Conservation (phyloP, 2,113 vertebrate genomes). For the Crotalus viridis region DNA sequence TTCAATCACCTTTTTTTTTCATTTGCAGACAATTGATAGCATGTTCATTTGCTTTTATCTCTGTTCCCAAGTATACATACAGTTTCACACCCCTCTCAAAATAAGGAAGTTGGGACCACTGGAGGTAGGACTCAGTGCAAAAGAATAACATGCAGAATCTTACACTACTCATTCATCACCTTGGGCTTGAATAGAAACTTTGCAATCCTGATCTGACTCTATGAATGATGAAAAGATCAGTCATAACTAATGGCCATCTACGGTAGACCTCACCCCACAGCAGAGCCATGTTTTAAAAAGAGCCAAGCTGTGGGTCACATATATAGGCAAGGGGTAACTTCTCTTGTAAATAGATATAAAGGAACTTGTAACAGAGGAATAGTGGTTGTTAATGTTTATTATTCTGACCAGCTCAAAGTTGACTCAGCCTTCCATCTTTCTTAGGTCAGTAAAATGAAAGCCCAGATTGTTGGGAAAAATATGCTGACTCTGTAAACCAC, state of each 20-base stretch:
- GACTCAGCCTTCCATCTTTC: not conserved
- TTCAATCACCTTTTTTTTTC: not conserved
- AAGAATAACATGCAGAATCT: not conserved
- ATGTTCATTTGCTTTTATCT: not conserved
- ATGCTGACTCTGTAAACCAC: not conserved
- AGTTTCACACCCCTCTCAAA: not conserved
- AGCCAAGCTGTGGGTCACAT: not conserved
- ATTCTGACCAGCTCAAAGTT: not conserved
- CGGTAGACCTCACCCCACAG: not conserved
- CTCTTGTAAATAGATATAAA: not conserved
- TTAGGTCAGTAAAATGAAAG: no score
- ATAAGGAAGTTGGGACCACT: not conserved
- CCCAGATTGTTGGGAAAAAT: not conserved
- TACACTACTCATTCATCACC: not conserved
- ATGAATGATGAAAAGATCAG: not conserved
- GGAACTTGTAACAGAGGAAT: not conserved
- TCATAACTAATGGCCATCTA: not conserved
- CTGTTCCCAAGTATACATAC: not conserved
- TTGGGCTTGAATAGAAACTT: not conserved
- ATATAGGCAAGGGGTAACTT: not conserved
- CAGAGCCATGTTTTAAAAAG: not conserved
- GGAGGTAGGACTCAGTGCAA: not conserved
- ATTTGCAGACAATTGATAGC: not conserved
- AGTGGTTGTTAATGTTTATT: not conserved
- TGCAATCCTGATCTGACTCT: not conserved